A percentile compares a stretch with the other conserved stretches of the same genome.
These are phyloP conservation scores for Isurus oxyrinchus DNA, from an alignment of 2,113 vertebrate species.

Conservation along the genomic window DNA sequence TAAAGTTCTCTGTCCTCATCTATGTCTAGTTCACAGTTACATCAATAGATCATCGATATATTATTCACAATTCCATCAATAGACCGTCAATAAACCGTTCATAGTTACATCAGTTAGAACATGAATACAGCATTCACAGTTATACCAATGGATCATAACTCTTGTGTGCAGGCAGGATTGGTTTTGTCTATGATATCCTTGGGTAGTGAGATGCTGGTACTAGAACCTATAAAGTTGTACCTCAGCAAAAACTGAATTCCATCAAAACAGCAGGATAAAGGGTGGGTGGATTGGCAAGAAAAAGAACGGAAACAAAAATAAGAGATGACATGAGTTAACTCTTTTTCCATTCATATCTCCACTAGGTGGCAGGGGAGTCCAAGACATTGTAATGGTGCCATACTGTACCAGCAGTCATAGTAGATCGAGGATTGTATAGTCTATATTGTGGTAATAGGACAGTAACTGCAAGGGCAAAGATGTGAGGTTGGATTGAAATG, in stretches of 20 bases:
- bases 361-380: constrained; percentile 21
- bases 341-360: not conserved
- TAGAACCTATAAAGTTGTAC: not conserved
- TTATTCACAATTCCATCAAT: too few species aligned
- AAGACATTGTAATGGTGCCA: not conserved
- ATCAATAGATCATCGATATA: too few species aligned
- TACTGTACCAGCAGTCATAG: not conserved
- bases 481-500: not conserved
- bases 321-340: not conserved
- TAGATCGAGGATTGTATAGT: not conserved
- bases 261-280: not conserved
- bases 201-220: too few species aligned
- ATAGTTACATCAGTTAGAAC: too few species aligned
- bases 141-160: too few species aligned
- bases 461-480: not conserved
- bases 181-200: not conserved
- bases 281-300: not conserved
- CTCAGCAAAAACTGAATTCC: not conserved
- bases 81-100: too few species aligned
- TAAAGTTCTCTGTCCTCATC: not conserved
- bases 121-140: too few species aligned
- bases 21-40: too few species aligned
- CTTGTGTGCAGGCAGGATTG: not conserved
- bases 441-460: not conserved
- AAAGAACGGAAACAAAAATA: not conserved